These are phyloP conservation scores for Thalassarche chlororhynchos DNA, from an alignment of 2,113 vertebrate genomes.

Conservation along the genomic window DNA sequence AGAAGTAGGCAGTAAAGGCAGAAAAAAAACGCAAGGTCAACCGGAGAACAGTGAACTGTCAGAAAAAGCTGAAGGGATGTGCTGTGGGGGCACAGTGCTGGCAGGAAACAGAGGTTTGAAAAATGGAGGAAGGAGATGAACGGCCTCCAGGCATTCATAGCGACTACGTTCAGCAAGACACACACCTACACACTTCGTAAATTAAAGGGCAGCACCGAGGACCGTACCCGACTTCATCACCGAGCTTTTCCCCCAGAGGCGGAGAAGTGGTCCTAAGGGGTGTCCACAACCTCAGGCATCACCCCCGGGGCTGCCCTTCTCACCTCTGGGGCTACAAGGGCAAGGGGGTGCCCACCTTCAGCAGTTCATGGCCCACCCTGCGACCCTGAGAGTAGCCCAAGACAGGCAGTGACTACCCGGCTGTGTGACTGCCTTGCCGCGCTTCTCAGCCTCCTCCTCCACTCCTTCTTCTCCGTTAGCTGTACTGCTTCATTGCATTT, in stretches of 20 bases:
- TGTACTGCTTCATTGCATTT: not conserved
- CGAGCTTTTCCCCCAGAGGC: fast-evolving
- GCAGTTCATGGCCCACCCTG: not conserved
- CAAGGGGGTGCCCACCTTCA: not conserved
- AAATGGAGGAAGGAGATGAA: not conserved
- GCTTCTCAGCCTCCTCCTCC: not conserved
- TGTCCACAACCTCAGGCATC: not conserved
- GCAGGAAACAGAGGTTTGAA: not conserved
- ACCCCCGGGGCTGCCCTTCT: fast-evolving
- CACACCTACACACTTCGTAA: not conserved
- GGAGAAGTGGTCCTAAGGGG: not conserved
- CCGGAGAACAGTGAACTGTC: not conserved
- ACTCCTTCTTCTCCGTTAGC: not conserved
- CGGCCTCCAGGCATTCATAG: not conserved
- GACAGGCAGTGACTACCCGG: not conserved
- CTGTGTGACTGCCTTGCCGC: fast-evolving
- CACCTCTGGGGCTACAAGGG: not conserved
- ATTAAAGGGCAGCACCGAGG: not conserved
- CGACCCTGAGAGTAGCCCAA: not conserved
- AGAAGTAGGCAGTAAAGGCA: not conserved
- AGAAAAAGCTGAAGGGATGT: not conserved
- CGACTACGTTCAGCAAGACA: not conserved
- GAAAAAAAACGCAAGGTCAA: not conserved
- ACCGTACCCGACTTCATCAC: not conserved
- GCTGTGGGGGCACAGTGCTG: not conserved